Percentiles rank a stretch among this genome's conserved stretches.
Conservation (phyloP, 2,113 vertebrate genomes). For the Eolophus roseicapilla region DNA sequence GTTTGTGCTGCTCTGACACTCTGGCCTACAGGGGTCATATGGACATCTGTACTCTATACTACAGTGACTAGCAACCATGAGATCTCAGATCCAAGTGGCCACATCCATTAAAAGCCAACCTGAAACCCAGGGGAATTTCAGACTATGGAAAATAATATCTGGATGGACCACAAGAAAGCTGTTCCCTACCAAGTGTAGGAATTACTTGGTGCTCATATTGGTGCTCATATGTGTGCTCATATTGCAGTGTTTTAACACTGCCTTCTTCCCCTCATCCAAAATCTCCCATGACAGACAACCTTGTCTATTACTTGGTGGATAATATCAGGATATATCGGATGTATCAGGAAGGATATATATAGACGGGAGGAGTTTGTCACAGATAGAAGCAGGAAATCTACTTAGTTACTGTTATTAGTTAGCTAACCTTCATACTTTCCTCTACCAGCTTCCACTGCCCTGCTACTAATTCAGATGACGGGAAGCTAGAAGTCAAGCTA, state of each 20-base stretch:
- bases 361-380: not conserved
- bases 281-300: not conserved
- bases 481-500: not conserved
- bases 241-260: not conserved
- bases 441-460: not conserved
- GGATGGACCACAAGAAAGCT: not conserved
- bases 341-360: accelerated
- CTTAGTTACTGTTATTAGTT: not conserved
- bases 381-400: not conserved
- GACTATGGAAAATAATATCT: not conserved
- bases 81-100: not conserved
- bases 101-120: not conserved
- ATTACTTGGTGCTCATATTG: not conserved
- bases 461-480: not conserved
- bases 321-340: not conserved
- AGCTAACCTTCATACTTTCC: not conserved
- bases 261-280: not conserved
- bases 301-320: not conserved
- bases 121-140: not conserved
- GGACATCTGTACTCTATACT: not conserved
- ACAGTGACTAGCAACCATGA: not conserved
- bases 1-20: not conserved
- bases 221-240: too few species aligned
- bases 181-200: not conserved
- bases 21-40: not conserved